phyloP scores from a whole-genome alignment of 2,113 vertebrate species.

The Neomonachus schauinslandi region DNA sequence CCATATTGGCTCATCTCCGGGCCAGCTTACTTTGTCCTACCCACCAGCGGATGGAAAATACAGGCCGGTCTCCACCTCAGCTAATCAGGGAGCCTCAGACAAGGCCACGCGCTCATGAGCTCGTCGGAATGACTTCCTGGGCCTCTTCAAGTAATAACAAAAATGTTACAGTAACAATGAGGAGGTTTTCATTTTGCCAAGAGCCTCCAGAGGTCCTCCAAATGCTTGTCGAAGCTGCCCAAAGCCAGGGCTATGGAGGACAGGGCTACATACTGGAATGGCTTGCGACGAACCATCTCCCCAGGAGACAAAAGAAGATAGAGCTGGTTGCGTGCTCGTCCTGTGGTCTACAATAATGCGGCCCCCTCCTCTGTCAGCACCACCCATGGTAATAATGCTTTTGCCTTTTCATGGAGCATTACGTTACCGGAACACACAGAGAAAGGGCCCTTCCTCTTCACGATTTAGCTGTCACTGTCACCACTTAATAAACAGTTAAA shows the following conservation, averaged over 20 bases:
- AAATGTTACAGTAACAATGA: neutral
- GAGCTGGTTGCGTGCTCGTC: fast-evolving
- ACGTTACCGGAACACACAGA: neutral
- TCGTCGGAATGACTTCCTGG: neutral
- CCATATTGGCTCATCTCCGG: fast-evolving
- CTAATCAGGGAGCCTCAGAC: neutral
- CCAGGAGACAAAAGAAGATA: neutral
- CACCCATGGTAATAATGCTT: neutral
- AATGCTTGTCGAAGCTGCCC: neutral
- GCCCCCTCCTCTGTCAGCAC: fast-evolving
- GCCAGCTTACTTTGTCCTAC: fast-evolving
- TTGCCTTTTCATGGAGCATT: neutral
- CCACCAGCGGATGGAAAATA: fast-evolving
- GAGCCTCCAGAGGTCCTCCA: neutral
- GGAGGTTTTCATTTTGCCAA: fast-evolving
- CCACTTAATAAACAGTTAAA: conserved; percentile 72
- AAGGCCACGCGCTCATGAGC: neutral
- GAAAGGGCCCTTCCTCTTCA: conserved; percentile 55
- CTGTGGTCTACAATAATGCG: neutral
- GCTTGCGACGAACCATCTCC: no score
- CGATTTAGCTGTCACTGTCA: conserved; percentile 69
- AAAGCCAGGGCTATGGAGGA: fast-evolving
- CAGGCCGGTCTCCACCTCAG: fast-evolving
- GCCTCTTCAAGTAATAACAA: neutral
- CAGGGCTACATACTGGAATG: fast-evolving